A percentile compares a stretch with the other conserved stretches of the same genome.
phyloP scores from a whole-genome alignment of 1,140 invertebrate genomes.

The Agrypnia vestita region DNA sequence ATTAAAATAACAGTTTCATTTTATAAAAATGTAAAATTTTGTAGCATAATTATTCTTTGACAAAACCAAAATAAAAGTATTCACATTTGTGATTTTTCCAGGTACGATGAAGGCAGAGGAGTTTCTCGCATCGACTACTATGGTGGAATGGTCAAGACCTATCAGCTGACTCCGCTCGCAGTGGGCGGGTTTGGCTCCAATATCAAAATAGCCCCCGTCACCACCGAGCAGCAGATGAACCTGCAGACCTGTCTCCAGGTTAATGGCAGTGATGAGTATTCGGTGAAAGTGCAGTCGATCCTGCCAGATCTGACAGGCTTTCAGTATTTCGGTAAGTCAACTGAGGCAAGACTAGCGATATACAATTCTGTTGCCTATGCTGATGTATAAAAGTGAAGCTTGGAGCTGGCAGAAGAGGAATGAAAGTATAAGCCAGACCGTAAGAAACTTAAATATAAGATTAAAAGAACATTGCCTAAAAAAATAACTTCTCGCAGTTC shows the following conservation, averaged over 20 bases:
- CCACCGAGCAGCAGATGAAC: slow-evolving; percentile 83
- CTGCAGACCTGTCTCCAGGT: slow-evolving; percentile 87
- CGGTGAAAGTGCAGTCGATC: slow-evolving; percentile 83
- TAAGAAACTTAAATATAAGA: too few species aligned
- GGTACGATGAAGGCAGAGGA: slow-evolving; percentile 49
- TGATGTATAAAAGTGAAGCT: too few species aligned
- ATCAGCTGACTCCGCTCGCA: slow-evolving; percentile 77
- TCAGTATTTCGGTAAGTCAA: slow-evolving; percentile 73
- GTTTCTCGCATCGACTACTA: slow-evolving; percentile 95
- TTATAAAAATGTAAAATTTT: too few species aligned
- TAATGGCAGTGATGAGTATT: slow-evolving; percentile 80
- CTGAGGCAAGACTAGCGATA: too few species aligned
- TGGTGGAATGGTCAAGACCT: slow-evolving; percentile 92
- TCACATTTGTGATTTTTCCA: slow-evolving; percentile 6
- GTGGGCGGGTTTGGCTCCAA: slow-evolving; percentile 80
- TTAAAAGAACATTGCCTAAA: too few species aligned
- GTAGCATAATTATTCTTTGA: too few species aligned
- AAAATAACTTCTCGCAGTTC: too few species aligned
- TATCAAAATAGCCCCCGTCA: slow-evolving; percentile 91
- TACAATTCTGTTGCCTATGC: too few species aligned
- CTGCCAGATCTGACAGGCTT: slow-evolving; percentile 89
- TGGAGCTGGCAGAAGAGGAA: too few species aligned
- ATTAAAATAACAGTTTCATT: too few species aligned
- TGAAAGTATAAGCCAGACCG: too few species aligned
- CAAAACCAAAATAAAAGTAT: neutral